Conservation (phyloP, 1,140 invertebrate species). For the Plectus sambesii region DNA sequence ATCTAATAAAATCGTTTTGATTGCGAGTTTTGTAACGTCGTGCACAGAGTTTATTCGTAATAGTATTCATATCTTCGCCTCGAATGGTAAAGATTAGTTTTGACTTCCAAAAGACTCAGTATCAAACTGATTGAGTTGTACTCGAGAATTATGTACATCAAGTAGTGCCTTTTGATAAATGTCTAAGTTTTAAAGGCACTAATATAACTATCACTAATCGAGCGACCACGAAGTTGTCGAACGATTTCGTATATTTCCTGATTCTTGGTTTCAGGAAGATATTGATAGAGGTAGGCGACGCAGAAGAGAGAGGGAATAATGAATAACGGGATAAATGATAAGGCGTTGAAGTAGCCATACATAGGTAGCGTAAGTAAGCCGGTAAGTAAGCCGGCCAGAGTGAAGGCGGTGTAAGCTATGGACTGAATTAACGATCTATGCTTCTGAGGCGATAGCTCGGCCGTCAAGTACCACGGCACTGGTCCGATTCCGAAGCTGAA, state of each 20-base stretch:
- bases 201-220: too few species aligned
- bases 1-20: too few species aligned
- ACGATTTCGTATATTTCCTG: conserved; percentile 30
- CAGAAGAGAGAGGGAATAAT: conserved; percentile 26
- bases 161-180: too few species aligned
- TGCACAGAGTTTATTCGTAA: too few species aligned
- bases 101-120: too few species aligned
- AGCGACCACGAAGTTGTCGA: conserved; percentile 17
- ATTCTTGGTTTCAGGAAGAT: conserved; percentile 34
- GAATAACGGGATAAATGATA: conserved; percentile 35
- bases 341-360: conserved; percentile 33
- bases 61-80: too few species aligned
- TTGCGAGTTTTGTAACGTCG: too few species aligned
- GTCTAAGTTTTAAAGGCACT: too few species aligned
- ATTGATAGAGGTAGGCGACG: conserved; percentile 25
- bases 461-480: conserved; percentile 34
- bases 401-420: conserved; percentile 24
- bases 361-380: conserved; percentile 27
- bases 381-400: conserved; percentile 22
- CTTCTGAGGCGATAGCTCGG: conserved; percentile 27
- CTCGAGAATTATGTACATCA: too few species aligned
- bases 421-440: conserved; percentile 23
- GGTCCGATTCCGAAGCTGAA: conserved; percentile 31
- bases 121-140: too few species aligned
- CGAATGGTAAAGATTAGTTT: too few species aligned